A percentile compares a stretch with the other conserved stretches of the same genome.
These are phyloP conservation scores for Phainopepla nitens DNA, from an alignment of 2,113 vertebrate genomes.

Conservation along the genomic window DNA sequence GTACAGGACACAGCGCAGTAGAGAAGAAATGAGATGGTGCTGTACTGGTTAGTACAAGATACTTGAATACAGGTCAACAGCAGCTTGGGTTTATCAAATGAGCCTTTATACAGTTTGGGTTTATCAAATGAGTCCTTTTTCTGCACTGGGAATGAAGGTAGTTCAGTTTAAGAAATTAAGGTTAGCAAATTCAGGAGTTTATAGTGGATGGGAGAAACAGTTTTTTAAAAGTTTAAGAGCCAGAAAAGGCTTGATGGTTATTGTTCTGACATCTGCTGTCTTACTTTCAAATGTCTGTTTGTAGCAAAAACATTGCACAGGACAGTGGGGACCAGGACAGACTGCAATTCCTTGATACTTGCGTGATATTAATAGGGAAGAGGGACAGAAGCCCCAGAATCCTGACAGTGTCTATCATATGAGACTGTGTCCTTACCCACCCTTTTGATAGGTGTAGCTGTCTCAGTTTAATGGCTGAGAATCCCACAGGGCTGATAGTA, in stretches of 20 bases:
- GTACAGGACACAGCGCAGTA: neutral
- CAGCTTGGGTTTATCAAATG: neutral
- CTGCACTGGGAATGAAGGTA: neutral
- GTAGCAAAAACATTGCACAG: neutral
- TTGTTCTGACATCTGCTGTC: neutral
- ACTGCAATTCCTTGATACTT: neutral
- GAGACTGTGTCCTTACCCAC: neutral
- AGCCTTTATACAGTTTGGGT: accelerated
- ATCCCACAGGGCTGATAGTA: neutral
- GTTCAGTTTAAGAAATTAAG: neutral
- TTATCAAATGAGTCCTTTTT: neutral
- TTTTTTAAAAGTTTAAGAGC: neutral
- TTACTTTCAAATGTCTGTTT: neutral
- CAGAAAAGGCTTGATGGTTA: neutral
- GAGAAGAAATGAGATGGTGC: neutral
- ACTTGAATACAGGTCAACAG: accelerated
- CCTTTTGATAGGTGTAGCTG: neutral
- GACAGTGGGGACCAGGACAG: neutral
- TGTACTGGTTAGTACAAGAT: neutral
- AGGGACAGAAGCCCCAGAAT: neutral
- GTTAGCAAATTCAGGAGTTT: neutral
- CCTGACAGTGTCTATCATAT: neutral
- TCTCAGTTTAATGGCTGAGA: neutral
- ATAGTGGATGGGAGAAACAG: neutral
- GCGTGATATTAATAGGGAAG: neutral